These are phyloP conservation scores for Aegotheles bennettii DNA, from an alignment of 2,113 vertebrate species.

Conservation along the genomic window DNA sequence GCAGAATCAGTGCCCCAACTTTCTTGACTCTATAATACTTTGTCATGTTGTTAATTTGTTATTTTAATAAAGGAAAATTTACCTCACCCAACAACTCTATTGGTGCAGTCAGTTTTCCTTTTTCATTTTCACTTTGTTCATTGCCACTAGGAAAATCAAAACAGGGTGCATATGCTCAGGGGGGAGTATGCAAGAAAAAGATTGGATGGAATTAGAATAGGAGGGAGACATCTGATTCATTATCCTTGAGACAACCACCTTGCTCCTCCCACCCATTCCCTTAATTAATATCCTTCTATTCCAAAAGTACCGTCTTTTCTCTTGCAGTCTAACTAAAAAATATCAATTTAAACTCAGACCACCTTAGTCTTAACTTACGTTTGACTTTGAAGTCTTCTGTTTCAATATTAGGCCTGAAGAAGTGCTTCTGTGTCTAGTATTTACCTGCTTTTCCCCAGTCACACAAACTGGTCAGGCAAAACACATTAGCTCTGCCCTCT, in stretches of 20 bases:
- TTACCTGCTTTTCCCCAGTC: not conserved
- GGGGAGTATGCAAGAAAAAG: not conserved
- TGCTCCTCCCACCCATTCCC: not conserved
- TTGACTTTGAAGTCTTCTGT: not conserved
- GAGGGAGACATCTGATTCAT: not conserved
- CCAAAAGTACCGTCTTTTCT: not conserved
- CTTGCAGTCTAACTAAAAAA: not conserved
- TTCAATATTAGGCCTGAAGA: not conserved
- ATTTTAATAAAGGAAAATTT: not conserved
- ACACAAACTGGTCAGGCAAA: not conserved
- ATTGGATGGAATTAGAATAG: not conserved
- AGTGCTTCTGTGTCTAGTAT: not conserved
- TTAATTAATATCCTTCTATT: not conserved
- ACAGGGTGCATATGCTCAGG: not conserved
- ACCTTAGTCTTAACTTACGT: not conserved
- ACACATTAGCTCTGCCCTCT: not conserved
- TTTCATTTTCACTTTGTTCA: conserved; percentile 8
- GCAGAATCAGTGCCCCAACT: not conserved
- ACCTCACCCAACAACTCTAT: conserved; percentile 76
- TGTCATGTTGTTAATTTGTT: not conserved
- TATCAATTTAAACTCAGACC: not conserved
- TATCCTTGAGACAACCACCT: not conserved
- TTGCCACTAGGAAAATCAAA: not conserved
- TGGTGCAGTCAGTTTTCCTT: conserved; percentile 62
- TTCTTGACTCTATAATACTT: not conserved